A percentile compares a stretch with the other conserved stretches of the same genome.
Evolutionary conservation across 2,888 invertebrate genomes (phyloP).

Genomic region (Siphonodentalium dalli): DNA sequence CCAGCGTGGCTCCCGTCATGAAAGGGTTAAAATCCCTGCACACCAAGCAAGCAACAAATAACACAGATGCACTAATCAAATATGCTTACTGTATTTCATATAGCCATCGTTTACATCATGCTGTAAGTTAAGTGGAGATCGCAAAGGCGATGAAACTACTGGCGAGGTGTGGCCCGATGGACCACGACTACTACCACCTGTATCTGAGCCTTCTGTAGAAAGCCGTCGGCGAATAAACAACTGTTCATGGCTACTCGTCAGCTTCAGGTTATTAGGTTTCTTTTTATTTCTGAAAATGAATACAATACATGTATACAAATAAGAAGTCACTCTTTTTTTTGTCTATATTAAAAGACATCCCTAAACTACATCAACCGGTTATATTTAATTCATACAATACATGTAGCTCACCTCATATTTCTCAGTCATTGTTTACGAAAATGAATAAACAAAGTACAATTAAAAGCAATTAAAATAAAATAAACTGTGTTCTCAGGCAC

Average conservation of each 20-base stretch:
- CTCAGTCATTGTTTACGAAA: no score
- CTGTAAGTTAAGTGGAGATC: conserved; percentile 57
- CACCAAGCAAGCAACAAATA: background rate
- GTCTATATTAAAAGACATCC: no score
- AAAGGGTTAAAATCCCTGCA: background rate
- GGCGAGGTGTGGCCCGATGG: conserved; percentile 63
- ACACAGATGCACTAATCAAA: background rate
- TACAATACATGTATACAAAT: no score
- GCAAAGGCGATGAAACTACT: conserved; percentile 57
- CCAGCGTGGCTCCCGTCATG: no score
- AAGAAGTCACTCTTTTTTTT: no score
- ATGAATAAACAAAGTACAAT: no score
- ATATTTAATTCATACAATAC: no score
- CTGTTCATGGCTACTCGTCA: conserved; percentile 60
- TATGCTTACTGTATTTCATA: background rate
- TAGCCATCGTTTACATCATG: conserved; percentile 18
- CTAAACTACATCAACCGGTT: no score
- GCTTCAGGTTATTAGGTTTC: conserved; percentile 46
- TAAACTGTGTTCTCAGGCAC: no score
- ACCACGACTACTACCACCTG: conserved; percentile 42
- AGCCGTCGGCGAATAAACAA: conserved; percentile 52
- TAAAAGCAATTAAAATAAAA: no score
- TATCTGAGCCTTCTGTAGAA: conserved; percentile 54
- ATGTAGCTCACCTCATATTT: no score
- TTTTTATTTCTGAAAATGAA: conserved; percentile 30